Conservation (phyloP, 2,113 vertebrate genomes). For the Lampris megalopsis region DNA sequence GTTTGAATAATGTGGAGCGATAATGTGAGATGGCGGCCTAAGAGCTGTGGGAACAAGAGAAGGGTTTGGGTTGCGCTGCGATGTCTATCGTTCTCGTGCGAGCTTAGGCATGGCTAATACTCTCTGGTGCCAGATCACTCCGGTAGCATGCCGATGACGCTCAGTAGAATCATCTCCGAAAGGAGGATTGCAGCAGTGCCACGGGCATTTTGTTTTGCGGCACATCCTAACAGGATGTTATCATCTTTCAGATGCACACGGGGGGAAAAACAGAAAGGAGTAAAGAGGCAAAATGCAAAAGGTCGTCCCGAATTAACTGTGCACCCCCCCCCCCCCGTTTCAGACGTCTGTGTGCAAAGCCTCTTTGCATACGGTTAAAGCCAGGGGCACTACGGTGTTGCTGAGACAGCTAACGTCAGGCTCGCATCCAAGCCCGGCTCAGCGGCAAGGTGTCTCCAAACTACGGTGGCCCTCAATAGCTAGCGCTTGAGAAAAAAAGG, state of each 20-base stretch:
- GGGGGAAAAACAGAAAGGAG: conserved; percentile 18
- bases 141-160: conserved; percentile 47
- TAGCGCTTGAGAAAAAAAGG: conserved; percentile 1
- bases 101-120: conserved; percentile 69
- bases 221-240: conserved; percentile 52
- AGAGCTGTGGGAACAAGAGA: conserved; percentile 51
- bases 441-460: conserved; percentile 45
- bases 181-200: conserved; percentile 47
- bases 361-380: conserved; percentile 75
- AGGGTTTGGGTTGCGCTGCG: conserved; percentile 42
- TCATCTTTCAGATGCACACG: conserved; percentile 39
- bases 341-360: conserved; percentile 64
- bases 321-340: conserved; percentile 40
- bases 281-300: conserved; percentile 51
- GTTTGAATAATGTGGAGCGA: conserved; percentile 66
- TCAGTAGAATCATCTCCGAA: conserved; percentile 64
- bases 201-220: conserved; percentile 52
- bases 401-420: conserved; percentile 57
- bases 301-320: conserved; percentile 55
- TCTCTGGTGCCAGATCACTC: conserved; percentile 47
- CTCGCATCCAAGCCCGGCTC: conserved; percentile 36
- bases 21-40: conserved; percentile 55
- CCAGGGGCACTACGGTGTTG: conserved; percentile 49
- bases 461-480: conserved; percentile 48
- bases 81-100: conserved; percentile 69